Evolutionary conservation across 2,113 vertebrate species (phyloP).

Genomic region (Mastomys natalensis): DNA sequence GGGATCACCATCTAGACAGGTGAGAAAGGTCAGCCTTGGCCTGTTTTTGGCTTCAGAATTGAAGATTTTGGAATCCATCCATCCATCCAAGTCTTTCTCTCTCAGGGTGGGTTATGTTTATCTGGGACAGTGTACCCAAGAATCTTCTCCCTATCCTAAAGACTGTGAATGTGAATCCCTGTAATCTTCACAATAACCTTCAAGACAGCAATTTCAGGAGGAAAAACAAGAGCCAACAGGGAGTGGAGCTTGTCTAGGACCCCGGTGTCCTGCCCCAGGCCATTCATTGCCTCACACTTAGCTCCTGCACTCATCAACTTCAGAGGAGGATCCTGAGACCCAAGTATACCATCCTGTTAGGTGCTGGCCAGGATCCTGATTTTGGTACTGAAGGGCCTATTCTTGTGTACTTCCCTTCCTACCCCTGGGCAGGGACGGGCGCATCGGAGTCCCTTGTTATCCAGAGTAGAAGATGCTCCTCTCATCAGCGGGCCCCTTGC

Average conservation of each 20-base stretch:
- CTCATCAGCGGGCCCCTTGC: not conserved
- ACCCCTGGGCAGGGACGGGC: not conserved
- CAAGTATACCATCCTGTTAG: accelerated
- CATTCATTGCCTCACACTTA: not conserved
- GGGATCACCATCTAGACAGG: constrained; percentile 95
- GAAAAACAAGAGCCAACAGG: not conserved
- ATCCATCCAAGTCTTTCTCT: not conserved
- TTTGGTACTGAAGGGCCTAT: accelerated
- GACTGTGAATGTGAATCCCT: not conserved
- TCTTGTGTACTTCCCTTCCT: accelerated
- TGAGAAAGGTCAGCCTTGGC: not conserved
- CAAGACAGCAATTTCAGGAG: not conserved
- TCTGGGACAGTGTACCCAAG: accelerated
- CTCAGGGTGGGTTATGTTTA: not conserved
- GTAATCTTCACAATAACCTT: not conserved
- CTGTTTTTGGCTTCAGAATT: not conserved
- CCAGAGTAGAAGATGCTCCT: not conserved
- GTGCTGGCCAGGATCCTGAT: not conserved
- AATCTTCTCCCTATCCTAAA: too few species aligned
- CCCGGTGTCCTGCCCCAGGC: not conserved
- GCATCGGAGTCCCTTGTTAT: not conserved
- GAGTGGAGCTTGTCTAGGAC: not conserved
- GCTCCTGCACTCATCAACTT: not conserved
- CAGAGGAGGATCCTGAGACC: not conserved
- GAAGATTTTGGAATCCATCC: not conserved